These are phyloP conservation scores for Prietella phreatophila DNA, from an alignment of 2,113 vertebrate species.

Conservation along the genomic window DNA sequence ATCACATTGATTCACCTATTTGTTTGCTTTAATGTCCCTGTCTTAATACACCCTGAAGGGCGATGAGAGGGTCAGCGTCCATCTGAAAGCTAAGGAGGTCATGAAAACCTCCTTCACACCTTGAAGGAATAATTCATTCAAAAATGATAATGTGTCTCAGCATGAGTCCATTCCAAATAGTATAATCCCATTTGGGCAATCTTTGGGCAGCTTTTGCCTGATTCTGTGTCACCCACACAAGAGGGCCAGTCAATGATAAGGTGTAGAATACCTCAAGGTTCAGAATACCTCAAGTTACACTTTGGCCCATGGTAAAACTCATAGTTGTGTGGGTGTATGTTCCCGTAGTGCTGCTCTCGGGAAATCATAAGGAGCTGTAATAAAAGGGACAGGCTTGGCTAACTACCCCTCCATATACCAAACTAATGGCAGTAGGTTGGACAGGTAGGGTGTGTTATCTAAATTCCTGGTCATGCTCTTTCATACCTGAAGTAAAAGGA, in stretches of 20 bases:
- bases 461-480: neutral
- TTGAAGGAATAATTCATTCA: neutral
- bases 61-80: constrained; percentile 20
- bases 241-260: neutral
- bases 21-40: constrained; percentile 40
- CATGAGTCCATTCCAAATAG: neutral
- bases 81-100: neutral
- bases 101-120: constrained; percentile 6
- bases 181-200: neutral
- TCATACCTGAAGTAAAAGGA: neutral
- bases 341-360: constrained; percentile 19
- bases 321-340: neutral
- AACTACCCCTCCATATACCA: constrained; percentile 60
- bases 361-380: constrained; percentile 51
- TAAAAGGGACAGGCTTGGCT: constrained; percentile 61
- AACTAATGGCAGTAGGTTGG: constrained; percentile 5
- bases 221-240: neutral
- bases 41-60: constrained; percentile 32
- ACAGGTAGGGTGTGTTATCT: constrained; percentile 13
- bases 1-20: constrained; percentile 38
- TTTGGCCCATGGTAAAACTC: neutral
- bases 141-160: neutral
- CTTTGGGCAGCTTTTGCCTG: neutral
- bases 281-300: neutral
- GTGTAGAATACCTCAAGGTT: neutral